Percentiles rank a stretch among this genome's conserved stretches.
These are phyloP conservation scores for Bettongia penicillata DNA, from an alignment of 2,113 vertebrate species.

Conservation along the genomic window DNA sequence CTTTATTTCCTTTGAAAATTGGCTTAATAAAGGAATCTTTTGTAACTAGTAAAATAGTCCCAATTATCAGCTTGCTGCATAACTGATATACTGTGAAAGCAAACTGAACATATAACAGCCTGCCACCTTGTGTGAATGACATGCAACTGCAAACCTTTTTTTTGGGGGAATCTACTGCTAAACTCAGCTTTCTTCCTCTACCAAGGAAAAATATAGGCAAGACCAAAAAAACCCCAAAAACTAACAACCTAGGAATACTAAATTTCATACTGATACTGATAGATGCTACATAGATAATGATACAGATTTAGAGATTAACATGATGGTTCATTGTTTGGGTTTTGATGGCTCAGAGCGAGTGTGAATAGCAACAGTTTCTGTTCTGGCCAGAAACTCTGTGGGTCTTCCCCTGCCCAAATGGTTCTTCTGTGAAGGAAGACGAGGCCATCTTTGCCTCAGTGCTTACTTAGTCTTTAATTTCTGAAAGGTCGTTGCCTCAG, in stretches of 20 bases:
- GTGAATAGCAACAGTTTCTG: not conserved
- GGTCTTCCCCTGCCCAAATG: not conserved
- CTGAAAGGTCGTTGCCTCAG: too few species aligned
- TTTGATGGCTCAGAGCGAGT: not conserved
- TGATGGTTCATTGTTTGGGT: not conserved
- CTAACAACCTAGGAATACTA: not conserved
- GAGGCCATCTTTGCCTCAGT: too few species aligned
- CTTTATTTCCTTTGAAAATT: not conserved
- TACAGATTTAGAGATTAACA: not conserved
- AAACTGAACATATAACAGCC: not conserved
- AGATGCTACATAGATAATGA: not conserved
- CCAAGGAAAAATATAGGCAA: not conserved
- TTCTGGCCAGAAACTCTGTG: not conserved
- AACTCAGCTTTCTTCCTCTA: too few species aligned
- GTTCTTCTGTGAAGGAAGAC: not conserved
- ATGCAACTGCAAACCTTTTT: not conserved
- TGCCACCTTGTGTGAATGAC: conserved; percentile 13
- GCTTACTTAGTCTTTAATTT: too few species aligned
- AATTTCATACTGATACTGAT: not conserved
- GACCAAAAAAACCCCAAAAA: not conserved
- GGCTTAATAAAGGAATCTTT: too few species aligned
- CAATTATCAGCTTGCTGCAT: accelerated
- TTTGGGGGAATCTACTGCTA: not conserved
- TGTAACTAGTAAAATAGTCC: not conserved
- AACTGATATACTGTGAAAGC: not conserved